Evolutionary conservation across 2,888 invertebrate genomes (phyloP), one percentile per base, ranked within the genome.

Genomic region (Drosophila birchii): DNA sequence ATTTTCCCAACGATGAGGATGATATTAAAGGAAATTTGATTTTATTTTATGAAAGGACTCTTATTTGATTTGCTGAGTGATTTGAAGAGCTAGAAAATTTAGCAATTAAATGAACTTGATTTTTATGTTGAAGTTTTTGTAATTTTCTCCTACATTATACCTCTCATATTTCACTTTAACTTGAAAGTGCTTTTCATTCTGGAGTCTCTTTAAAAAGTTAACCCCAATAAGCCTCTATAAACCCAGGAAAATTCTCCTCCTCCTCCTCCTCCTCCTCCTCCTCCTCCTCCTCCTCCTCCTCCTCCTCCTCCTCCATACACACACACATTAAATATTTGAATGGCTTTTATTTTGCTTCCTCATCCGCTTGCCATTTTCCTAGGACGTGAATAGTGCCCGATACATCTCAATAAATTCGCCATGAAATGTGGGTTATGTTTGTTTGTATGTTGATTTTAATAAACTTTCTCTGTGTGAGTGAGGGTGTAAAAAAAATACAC

Each of bases 381-480:
- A 23, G 32, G 29, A 47, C 39, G 54, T 34, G 72, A 55, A 56
- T 61, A 38, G 61, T 51, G 43, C 55, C 56, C 71, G 41, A 71
- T 72, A 51, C 60, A 71, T 53, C 44, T 59, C 71, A 71, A 70
- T 70, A 70, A 74, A 72, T 64, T 45, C 45, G 49, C 58, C 67
- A 57, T 47, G 62, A 57, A 55, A 60, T 63, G 61, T 76, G 47
- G 36, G 36, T 47, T 64, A 41, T 71, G 56, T 76, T 76, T 78
- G 53, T 49, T 60, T 34, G 26, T 64, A 59, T 78, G 53, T 58
- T 74, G 56, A 49, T 76, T 71, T 68, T 76, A 76, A 73, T 74
- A 79, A 76, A 77, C 81, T 71, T 51, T 57, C 34, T 18, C 16
- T 41, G 18, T n/a, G 12, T 20, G 34, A 36, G 56, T 38, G 55